Base-by-base conservation (phyloP, 2,888 invertebrate genomes). In the Eilema caniola region DNA sequence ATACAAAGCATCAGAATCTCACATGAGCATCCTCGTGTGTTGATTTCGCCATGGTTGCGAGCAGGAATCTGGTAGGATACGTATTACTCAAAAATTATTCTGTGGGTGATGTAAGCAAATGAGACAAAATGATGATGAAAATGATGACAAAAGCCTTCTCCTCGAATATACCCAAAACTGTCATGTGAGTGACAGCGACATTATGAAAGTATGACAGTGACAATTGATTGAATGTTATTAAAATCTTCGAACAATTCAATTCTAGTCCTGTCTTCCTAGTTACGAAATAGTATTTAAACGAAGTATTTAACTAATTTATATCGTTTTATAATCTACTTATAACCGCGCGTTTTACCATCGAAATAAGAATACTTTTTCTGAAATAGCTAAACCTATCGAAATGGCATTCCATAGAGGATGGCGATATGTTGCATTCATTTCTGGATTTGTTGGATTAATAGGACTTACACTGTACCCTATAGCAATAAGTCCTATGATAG, bases 401-500 rank as follows among this genome's bases (percentile, higher is more conserved):
- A 90, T 90, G 90, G 86, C 87, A 57, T 74, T 80, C 12, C 85
- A 77, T 41, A 91, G 79, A 74, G 96, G 96, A 25, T 96, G 96
- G 95, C 92, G 95, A 60, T 96, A 95, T 82, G 89, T 85, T 12
- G 90, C 92, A 2, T 95, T 97, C 71, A 83, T 97, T 28, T 92
- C 95, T 60, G 93, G 95, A 47, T 89, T 97, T 63, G 89, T 96
- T 25, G 96, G 96, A 47, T 79, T 95, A 4, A 87, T 97, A 70
- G 96, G 95, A 70, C 63, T 95, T 12, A 91, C 96, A 7, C 82
- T 96, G 63, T 97, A 97, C 88, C 96, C 96, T 12, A 95, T 96
- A 68, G 95, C 95, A 20, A 93, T 97, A 72, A 91, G 94, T 63
- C 97, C 97, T 8, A 96, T 97, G 95, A 88, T 96, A 5, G 95